Evolutionary conservation across 2,888 invertebrate species (phyloP).

Genomic region (Gerosis bhagava): DNA sequence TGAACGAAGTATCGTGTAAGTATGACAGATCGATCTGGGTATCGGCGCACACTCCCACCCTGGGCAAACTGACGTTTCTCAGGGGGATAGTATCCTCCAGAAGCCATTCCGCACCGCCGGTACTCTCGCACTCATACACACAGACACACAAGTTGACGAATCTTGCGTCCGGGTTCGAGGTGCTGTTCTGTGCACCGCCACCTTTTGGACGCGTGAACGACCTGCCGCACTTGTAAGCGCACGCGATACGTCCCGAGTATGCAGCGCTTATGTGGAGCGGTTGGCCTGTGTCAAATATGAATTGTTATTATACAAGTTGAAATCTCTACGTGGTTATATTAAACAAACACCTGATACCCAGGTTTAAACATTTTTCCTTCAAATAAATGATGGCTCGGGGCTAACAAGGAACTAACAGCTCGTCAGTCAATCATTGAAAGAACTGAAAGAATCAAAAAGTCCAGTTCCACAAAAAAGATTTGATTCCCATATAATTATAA

Average conservation of each 20-base stretch:
- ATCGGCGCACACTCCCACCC: slow-evolving; percentile 90
- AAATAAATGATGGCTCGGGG: too few relatives aligned
- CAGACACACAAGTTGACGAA: slow-evolving; percentile 96
- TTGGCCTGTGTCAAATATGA: slow-evolving; percentile 81
- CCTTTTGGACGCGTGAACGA: slow-evolving; percentile 94
- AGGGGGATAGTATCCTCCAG: slow-evolving; percentile 97
- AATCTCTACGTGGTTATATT: too few relatives aligned
- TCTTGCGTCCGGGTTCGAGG: slow-evolving; percentile 80
- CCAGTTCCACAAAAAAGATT: too few relatives aligned
- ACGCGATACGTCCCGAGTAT: slow-evolving; percentile 98
- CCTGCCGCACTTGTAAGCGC: slow-evolving; percentile 97
- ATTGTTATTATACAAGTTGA: too few relatives aligned
- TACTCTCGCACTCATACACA: slow-evolving; percentile 99
- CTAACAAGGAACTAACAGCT: too few relatives aligned
- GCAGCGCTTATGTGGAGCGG: slow-evolving; percentile 97
- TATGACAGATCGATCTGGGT: slow-evolving; percentile 93
- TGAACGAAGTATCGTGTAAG: slow-evolving; percentile 88
- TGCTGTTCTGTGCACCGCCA: slow-evolving; percentile 86
- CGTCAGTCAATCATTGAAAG: too few relatives aligned
- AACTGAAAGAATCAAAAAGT: too few relatives aligned
- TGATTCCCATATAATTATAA: too few relatives aligned
- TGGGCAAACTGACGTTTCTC: slow-evolving; percentile 94
- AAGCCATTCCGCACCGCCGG: slow-evolving; percentile 96
- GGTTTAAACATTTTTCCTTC: too few relatives aligned
- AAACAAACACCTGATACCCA: too few relatives aligned